These are phyloP conservation scores for Anguilla megastoma DNA, from an alignment of 2,797 vertebrate species.

Conservation along the genomic window DNA sequence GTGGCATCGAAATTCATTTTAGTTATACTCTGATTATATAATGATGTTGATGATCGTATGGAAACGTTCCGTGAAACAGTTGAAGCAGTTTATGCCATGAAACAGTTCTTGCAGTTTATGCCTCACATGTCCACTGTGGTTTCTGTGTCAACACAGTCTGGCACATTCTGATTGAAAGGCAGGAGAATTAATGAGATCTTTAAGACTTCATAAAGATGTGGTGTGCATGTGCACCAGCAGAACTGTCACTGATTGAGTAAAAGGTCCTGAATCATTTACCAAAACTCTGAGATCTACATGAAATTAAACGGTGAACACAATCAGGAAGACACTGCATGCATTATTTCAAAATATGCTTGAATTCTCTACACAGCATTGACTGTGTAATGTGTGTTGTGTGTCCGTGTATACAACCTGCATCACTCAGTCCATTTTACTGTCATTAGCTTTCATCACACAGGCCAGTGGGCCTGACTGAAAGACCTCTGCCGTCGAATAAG, in stretches of 20 bases:
- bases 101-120: background rate
- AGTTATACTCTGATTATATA: background rate
- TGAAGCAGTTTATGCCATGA: background rate
- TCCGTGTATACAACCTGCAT: background rate
- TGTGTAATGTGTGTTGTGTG: background rate
- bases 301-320: background rate
- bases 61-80: background rate
- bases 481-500: background rate
- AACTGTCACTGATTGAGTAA: background rate
- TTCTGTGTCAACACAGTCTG: background rate
- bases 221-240: background rate
- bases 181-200: background rate
- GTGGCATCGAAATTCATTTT: background rate
- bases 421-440: background rate
- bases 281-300: background rate
- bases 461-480: background rate
- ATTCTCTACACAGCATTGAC: background rate
- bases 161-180: background rate
- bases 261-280: background rate
- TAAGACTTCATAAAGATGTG: background rate
- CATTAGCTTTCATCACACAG: background rate
- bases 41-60: background rate
- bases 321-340: background rate
- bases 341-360: background rate
- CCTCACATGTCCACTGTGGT: background rate